Percentiles rank a stretch among this genome's conserved stretches.
phyloP scores from a whole-genome alignment of 2,113 vertebrate species.

The Pyxicephalus adspersus region DNA sequence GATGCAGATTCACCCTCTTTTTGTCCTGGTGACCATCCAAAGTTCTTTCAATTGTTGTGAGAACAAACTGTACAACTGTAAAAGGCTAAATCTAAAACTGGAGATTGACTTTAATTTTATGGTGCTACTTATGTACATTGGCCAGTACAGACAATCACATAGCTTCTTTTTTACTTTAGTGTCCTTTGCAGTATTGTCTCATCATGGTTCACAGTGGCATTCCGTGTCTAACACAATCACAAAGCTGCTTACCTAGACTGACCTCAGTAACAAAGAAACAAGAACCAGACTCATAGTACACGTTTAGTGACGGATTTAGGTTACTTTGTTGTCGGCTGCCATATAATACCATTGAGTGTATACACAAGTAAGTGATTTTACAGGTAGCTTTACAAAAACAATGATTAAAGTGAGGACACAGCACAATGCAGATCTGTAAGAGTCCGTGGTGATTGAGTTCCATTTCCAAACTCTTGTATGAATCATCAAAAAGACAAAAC shows the following conservation, averaged over 20 bases:
- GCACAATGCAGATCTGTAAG: conserved; percentile 1
- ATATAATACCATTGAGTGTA: neutral
- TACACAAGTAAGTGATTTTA: neutral
- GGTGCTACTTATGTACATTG: too few relatives aligned
- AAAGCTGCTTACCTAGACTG: neutral
- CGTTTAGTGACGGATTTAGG: too few relatives aligned
- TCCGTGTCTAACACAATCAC: neutral
- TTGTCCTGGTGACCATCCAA: too few relatives aligned
- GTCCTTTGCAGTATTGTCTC: too few relatives aligned
- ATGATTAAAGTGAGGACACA: neutral
- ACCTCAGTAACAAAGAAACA: neutral
- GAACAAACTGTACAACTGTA: too few relatives aligned
- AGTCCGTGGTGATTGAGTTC: neutral
- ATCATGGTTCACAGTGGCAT: neutral
- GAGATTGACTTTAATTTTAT: too few relatives aligned
- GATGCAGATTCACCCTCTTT: too few relatives aligned
- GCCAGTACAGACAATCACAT: too few relatives aligned
- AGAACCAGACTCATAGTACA: neutral
- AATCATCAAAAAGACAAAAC: conserved; percentile 14
- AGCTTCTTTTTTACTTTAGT: too few relatives aligned
- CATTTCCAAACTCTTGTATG: neutral
- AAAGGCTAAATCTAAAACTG: too few relatives aligned
- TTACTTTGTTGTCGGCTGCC: neutral
- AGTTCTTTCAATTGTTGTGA: too few relatives aligned
- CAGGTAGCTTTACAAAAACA: neutral